Evolutionary conservation across 2,888 invertebrate species (phyloP).

Genomic region (Aphodius granarius): DNA sequence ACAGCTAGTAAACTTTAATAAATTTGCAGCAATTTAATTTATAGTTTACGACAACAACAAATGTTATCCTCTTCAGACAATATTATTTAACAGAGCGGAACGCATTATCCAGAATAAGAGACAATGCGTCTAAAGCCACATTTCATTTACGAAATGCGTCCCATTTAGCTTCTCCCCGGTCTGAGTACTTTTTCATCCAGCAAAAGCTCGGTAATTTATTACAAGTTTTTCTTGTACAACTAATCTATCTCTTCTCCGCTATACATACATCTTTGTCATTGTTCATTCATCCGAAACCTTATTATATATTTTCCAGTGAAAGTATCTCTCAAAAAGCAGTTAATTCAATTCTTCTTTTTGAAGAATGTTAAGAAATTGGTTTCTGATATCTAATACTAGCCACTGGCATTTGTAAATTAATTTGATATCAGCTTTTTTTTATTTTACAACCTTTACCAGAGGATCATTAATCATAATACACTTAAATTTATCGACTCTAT

Average conservation of each 20-base stretch:
- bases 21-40: neutral
- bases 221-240: neutral
- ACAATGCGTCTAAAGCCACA: neutral
- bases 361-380: neutral
- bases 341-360: no score
- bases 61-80: neutral
- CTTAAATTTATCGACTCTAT: neutral
- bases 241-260: neutral
- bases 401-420: no score
- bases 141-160: neutral
- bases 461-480: conserved; percentile 7
- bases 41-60: neutral
- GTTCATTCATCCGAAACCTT: neutral
- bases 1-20: no score
- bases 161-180: neutral
- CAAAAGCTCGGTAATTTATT: neutral
- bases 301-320: neutral
- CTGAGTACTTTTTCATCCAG: neutral
- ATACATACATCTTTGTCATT: neutral
- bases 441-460: no score
- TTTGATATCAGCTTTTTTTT: no score
- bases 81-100: neutral
- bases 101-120: neutral
- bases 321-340: no score
- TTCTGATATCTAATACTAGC: no score